Evolutionary conservation across 2,888 invertebrate genomes (phyloP), one percentile per base, ranked within the genome.

Genomic region (Tachystola acroxantha): DNA sequence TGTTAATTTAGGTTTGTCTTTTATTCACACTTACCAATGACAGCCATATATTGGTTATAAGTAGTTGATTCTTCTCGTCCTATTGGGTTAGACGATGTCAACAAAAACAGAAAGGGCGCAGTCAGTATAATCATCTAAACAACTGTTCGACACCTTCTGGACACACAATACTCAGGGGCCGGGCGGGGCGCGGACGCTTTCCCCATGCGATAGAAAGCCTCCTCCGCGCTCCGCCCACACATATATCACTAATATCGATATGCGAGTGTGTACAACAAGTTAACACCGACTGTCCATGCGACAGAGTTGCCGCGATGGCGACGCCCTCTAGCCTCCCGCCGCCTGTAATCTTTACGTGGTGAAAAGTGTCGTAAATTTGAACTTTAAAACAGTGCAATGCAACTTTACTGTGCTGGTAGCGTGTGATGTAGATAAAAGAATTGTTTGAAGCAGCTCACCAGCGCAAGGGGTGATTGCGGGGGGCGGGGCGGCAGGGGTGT

Each of bases 31-130:
- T 95, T 93, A 94, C 95, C 94, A 95, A 93, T 90, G 94, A 94
- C 91, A 95, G 94, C 95, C 95, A 96, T 90, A 95, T 94, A 92
- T 95, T 95, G 90, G 95, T 93, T 90, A 95, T 94, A 90, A 96
- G 93, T 90, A 95, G 93, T 92, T 95, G 95, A 91, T 95, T 95
- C 93, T 95, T 95, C 93, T 95, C 95, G 92, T 95, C 95, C 95
- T 95, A 93, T 91, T 82, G 84, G 84, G 90, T 90, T 90, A 91
- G 85, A 86, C 80, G 85, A 79, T 81, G 86, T 85, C 90, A 91
- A 90, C 90, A 91, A 91, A 90, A 89, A 90, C 90, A 90, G 90
- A 90, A 86, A 84, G 85, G 82, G 66, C 85, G 82, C 80, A 88
- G 80, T 87, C 85, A 88, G 85, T 86, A 80, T 67, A 71, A 72